A percentile compares a stretch with the other conserved stretches of the same genome.
phyloP scores from a whole-genome alignment of 2,888 invertebrate genomes.

The Anaspis maculata region DNA sequence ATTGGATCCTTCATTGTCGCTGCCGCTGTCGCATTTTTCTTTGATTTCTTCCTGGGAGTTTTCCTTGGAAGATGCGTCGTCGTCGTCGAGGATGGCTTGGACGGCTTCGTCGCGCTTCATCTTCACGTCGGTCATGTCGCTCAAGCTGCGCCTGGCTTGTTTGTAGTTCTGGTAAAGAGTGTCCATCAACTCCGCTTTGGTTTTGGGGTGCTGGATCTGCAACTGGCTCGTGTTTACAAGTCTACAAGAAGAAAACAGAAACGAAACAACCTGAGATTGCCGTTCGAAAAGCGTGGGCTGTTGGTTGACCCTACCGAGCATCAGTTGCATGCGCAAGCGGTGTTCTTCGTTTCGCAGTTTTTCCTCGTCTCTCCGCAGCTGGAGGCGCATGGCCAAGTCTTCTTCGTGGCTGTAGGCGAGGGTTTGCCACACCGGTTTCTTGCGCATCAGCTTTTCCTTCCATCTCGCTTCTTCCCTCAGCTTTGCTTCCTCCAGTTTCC shows the following conservation, averaged over 20 bases:
- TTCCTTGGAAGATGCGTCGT: background rate
- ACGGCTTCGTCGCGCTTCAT: conserved; percentile 44
- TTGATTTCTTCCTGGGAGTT: conserved; percentile 21
- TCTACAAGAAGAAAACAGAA: conserved; percentile 4
- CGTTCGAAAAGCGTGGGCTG: conserved; percentile 65
- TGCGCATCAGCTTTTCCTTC: conserved; percentile 52
- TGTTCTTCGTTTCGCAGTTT: conserved; percentile 59
- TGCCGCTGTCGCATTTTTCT: conserved; percentile 24
- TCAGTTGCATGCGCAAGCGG: conserved; percentile 61
- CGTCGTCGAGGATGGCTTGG: conserved; percentile 38
- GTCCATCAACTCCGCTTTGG: conserved; percentile 30
- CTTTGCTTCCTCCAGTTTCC: conserved; percentile 51
- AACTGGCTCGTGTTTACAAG: conserved; percentile 3
- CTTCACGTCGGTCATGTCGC: conserved; percentile 34
- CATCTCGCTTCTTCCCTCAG: conserved; percentile 50
- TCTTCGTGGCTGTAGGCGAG: conserved; percentile 57
- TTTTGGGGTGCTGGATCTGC: conserved; percentile 32
- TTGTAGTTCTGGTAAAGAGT: conserved; percentile 28
- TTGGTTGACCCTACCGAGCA: conserved; percentile 60
- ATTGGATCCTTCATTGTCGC: conserved; percentile 6
- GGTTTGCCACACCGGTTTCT: conserved; percentile 63
- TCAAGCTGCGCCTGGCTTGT: conserved; percentile 20
- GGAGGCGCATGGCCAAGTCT: conserved; percentile 58
- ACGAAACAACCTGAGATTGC: conserved; percentile 45
- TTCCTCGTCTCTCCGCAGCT: conserved; percentile 60